Conservation (phyloP, 2,888 invertebrate genomes). For the Digitonthophagus gazella region DNA sequence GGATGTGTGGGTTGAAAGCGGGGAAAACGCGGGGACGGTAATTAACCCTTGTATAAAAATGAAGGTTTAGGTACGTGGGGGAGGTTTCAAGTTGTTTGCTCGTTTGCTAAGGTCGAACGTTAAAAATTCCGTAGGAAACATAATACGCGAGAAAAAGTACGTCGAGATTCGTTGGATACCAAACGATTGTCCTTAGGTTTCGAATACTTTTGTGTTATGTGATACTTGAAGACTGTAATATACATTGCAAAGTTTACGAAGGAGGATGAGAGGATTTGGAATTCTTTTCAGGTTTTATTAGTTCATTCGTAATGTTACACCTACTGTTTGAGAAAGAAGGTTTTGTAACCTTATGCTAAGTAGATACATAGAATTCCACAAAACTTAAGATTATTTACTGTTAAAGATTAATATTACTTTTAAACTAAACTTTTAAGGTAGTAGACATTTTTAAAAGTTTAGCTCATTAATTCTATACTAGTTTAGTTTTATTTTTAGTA, state of each 20-base stretch:
- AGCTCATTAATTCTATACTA: too few species aligned
- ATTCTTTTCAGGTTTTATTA: slow-evolving; percentile 28
- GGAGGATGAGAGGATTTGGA: not conserved
- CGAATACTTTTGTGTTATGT: slow-evolving; percentile 9
- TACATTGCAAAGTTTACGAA: slow-evolving; percentile 11
- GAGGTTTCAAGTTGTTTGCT: not conserved
- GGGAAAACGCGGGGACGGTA: not conserved
- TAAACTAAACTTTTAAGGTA: too few species aligned
- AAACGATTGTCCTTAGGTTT: not conserved
- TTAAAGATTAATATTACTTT: too few species aligned
- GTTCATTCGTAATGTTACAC: slow-evolving; percentile 26
- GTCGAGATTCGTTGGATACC: not conserved
- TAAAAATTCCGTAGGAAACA: not conserved
- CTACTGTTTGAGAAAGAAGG: not conserved
- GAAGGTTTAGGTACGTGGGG: too few species aligned
- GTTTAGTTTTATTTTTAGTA: too few species aligned
- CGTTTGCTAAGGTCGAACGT: not conserved
- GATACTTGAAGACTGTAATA: slow-evolving; percentile 16
- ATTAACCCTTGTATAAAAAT: not conserved
- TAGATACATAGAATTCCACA: too few species aligned
- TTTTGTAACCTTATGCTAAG: slow-evolving; percentile 19
- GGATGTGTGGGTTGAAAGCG: not conserved
- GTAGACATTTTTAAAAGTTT: too few species aligned
- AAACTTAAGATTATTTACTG: too few species aligned
- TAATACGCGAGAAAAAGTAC: not conserved